phyloP scores from a whole-genome alignment of 1,140 invertebrate species.

The Alviniconcha marisindica region DNA sequence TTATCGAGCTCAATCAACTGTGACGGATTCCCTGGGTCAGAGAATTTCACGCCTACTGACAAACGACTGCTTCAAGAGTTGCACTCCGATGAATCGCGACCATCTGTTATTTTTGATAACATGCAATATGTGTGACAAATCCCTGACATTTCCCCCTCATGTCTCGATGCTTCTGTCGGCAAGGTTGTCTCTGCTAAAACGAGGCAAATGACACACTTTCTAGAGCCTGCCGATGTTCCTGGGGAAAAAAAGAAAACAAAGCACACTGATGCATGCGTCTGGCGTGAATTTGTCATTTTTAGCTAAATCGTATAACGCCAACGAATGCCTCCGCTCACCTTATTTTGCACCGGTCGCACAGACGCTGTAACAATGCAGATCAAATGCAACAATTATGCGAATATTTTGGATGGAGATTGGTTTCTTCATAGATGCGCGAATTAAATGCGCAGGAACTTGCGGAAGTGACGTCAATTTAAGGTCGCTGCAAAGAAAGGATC shows the following conservation, averaged over 20 bases:
- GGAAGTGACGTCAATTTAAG: constrained; percentile 55
- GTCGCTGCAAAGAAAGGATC: too few relatives aligned
- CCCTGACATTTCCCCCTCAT: constrained; percentile 40
- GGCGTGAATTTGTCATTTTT: background rate
- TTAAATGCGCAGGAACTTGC: constrained; percentile 45
- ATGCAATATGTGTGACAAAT: constrained; percentile 47
- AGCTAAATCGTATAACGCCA: background rate
- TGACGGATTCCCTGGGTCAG: background rate
- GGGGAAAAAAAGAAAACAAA: constrained; percentile 41
- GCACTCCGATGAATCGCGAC: background rate
- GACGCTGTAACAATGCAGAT: constrained; percentile 21
- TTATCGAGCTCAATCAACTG: constrained; percentile 20
- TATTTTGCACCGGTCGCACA: constrained; percentile 35
- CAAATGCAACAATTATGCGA: constrained; percentile 42
- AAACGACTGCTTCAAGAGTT: background rate
- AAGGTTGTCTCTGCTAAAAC: constrained; percentile 56
- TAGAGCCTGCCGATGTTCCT: constrained; percentile 26
- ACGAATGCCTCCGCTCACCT: constrained; percentile 13
- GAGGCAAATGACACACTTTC: constrained; percentile 58
- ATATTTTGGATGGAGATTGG: constrained; percentile 45
- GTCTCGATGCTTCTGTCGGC: constrained; percentile 36
- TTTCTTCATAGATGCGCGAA: constrained; percentile 47
- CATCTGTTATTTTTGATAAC: constrained; percentile 21
- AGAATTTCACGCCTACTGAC: background rate
- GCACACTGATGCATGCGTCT: constrained; percentile 4